phyloP scores from a whole-genome alignment of 2,113 vertebrate genomes.

The Cochlearius cochlearius region DNA sequence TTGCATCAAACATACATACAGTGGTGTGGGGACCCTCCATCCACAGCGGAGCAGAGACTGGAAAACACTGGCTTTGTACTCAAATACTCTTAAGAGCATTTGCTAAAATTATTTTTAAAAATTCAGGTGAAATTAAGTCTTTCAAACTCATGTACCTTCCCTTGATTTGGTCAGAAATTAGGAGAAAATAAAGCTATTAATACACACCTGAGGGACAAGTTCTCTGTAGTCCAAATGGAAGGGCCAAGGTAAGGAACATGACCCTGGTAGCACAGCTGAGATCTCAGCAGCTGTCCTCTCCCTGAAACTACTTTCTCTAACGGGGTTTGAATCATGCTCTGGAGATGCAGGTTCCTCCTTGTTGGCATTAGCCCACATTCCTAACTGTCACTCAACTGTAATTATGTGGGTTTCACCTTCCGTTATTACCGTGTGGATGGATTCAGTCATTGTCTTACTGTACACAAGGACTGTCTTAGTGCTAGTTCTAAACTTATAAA shows the following conservation, averaged over 20 bases:
- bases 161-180: background rate
- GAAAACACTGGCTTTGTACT: background rate
- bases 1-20: rapidly evolving
- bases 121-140: background rate
- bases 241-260: background rate
- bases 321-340: background rate
- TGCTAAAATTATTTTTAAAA: background rate
- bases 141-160: background rate
- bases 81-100: background rate
- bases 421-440: background rate
- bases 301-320: background rate
- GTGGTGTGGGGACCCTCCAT: background rate
- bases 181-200: background rate
- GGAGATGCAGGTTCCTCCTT: background rate
- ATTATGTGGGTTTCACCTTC: background rate
- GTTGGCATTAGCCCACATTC: background rate
- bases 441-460: background rate
- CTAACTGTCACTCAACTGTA: background rate
- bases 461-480: background rate
- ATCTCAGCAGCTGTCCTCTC: background rate
- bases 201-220: background rate
- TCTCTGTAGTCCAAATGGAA: background rate
- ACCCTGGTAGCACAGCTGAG: background rate
- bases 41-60: background rate
- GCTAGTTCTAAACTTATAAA: background rate